A percentile compares a stretch with the other conserved stretches of the same genome.
Conservation (phyloP, 2,888 invertebrate species). For the Latheticus oryzae region DNA sequence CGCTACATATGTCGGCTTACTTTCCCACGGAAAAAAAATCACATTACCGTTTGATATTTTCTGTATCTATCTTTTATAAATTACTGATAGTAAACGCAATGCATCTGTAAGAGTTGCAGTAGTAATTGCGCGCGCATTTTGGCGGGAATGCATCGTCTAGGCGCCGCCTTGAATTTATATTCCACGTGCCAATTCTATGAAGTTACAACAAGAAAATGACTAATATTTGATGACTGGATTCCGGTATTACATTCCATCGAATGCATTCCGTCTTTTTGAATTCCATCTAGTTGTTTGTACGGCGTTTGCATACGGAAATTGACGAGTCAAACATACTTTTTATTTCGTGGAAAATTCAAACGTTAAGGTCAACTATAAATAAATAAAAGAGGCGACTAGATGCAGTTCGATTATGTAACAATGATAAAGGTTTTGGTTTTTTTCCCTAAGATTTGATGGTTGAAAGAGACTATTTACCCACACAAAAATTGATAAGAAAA, state of each 20-base stretch:
- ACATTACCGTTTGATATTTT: too few relatives aligned
- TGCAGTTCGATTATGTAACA: too few relatives aligned
- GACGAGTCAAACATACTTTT: constrained; percentile 5
- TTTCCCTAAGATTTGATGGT: too few relatives aligned
- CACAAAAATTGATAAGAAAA: too few relatives aligned
- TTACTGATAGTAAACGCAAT: too few relatives aligned
- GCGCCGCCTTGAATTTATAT: constrained; percentile 28
- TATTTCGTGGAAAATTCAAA: constrained; percentile 4
- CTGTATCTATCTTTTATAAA: too few relatives aligned
- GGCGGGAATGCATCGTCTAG: constrained; percentile 31
- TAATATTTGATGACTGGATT: constrained; percentile 48
- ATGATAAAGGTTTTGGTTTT: too few relatives aligned
- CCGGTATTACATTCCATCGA: constrained; percentile 41
- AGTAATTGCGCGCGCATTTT: constrained; percentile 37
- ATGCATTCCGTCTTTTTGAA: constrained; percentile 34
- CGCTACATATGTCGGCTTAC: too few relatives aligned
- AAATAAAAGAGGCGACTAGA: too few relatives aligned
- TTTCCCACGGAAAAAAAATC: too few relatives aligned
- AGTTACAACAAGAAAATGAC: constrained; percentile 34
- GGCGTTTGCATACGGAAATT: constrained; percentile 22
- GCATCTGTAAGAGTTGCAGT: constrained; percentile 17
- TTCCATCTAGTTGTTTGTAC: constrained; percentile 11
- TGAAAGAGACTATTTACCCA: too few relatives aligned
- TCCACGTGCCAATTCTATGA: constrained; percentile 29
- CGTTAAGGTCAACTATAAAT: too few relatives aligned